Conservation (phyloP, 2,113 vertebrate species). For the Strix uralensis region DNA sequence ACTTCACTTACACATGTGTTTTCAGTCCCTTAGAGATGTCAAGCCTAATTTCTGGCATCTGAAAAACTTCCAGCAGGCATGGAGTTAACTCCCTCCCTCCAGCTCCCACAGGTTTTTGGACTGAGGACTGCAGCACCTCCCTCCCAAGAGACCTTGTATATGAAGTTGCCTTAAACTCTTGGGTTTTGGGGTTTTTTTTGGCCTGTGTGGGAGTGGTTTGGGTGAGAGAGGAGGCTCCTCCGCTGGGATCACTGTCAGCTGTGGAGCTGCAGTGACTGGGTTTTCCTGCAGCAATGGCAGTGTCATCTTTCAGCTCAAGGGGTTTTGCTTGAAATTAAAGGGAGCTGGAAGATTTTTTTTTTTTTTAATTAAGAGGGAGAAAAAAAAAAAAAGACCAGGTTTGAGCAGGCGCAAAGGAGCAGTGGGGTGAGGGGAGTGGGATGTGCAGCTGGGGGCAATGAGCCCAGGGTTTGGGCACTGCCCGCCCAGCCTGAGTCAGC, state of each 20-base stretch:
- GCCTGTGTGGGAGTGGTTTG: background rate
- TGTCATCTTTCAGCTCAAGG: background rate
- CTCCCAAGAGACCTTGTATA: background rate
- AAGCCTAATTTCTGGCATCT: background rate
- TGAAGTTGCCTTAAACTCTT: background rate
- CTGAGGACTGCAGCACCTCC: background rate
- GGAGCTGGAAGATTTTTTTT: background rate
- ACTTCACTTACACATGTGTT: background rate
- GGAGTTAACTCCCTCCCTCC: background rate
- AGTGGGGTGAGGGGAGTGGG: no score
- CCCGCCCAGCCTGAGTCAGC: background rate
- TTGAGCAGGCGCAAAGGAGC: background rate
- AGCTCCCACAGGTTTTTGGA: background rate
- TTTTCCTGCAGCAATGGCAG: background rate
- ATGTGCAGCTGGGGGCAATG: background rate
- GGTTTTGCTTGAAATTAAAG: background rate
- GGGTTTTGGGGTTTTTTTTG: rapidly evolving
- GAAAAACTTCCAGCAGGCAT: background rate
- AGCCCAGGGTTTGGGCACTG: background rate
- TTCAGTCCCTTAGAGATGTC: background rate
- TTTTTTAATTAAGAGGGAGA: background rate
- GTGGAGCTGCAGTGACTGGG: background rate
- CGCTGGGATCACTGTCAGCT: background rate
- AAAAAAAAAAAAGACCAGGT: background rate
- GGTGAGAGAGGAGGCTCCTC: background rate